phyloP scores from a whole-genome alignment of 1,140 invertebrate genomes.

The Drosophila nigromelanica region DNA sequence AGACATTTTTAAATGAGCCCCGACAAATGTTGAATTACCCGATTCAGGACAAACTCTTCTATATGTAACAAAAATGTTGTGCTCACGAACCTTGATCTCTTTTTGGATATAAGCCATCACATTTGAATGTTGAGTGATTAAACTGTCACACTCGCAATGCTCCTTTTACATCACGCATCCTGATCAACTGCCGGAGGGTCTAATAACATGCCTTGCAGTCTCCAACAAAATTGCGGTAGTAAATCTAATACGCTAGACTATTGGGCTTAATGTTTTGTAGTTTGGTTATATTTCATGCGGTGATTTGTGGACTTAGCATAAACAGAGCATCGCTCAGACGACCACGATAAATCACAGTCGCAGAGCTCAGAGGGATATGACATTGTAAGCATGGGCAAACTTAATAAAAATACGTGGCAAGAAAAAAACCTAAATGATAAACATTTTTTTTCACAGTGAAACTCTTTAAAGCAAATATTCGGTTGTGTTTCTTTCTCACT shows the following conservation, averaged over 20 bases:
- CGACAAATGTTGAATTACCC: no score
- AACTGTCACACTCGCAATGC: background rate
- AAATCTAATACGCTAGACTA: constrained; percentile 37
- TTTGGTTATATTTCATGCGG: constrained; percentile 66
- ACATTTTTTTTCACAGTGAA: constrained; percentile 7
- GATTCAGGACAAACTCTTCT: no score
- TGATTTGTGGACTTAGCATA: constrained; percentile 76
- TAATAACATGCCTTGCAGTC: background rate
- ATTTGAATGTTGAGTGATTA: constrained; percentile 1
- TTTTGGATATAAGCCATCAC: background rate
- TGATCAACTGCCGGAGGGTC: background rate
- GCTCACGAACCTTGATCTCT: background rate
- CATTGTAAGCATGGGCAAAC: constrained; percentile 49
- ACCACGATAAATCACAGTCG: constrained; percentile 65
- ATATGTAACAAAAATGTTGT: no score
- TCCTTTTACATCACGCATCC: background rate
- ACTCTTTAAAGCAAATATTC: constrained; percentile 51
- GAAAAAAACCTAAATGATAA: constrained; percentile 38
- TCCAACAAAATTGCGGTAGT: constrained; percentile 25
- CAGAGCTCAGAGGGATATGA: constrained; percentile 34
- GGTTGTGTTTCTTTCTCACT: constrained; percentile 8
- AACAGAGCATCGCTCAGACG: constrained; percentile 51
- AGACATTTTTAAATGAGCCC: no score
- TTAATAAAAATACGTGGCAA: constrained; percentile 69
- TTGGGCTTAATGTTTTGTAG: constrained; percentile 52